Evolutionary conservation across 64 coral and sea anemone species (phyloP).

Genomic region (Cladopsammia gracilis): DNA sequence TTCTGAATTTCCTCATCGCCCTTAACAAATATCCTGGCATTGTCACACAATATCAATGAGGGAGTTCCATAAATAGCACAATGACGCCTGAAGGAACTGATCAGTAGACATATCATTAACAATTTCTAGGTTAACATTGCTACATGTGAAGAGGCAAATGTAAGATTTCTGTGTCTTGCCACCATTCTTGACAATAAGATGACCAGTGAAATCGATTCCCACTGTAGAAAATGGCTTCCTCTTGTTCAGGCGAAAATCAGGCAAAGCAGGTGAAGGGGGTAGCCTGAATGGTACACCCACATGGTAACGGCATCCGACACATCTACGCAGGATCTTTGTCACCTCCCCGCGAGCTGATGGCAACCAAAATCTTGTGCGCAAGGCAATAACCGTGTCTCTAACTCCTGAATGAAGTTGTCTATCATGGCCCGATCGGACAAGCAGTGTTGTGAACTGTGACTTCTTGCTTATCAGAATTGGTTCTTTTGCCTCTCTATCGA

Average conservation of each 20-base stretch:
- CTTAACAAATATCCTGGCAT: too few relatives aligned
- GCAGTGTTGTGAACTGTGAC: slow-evolving; percentile 36
- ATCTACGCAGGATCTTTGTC: slow-evolving; percentile 29
- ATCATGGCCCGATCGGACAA: slow-evolving; percentile 25
- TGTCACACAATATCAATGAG: too few relatives aligned
- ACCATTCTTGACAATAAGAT: too few relatives aligned
- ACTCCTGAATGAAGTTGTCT: slow-evolving; percentile 59
- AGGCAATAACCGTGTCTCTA: slow-evolving; percentile 39
- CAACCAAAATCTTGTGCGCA: slow-evolving; percentile 43
- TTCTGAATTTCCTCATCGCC: too few relatives aligned
- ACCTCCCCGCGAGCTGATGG: slow-evolving; percentile 28
- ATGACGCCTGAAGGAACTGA: too few relatives aligned
- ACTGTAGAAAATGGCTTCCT: slow-evolving; percentile 19
- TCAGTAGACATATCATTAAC: too few relatives aligned
- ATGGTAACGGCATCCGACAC: slow-evolving; percentile 20
- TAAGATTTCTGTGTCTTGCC: too few relatives aligned
- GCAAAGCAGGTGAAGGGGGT: too few relatives aligned
- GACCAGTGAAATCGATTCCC: too few relatives aligned
- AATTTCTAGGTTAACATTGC: too few relatives aligned
- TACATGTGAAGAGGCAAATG: too few relatives aligned
- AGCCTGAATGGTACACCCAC: slow-evolving; percentile 20
- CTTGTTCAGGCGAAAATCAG: slow-evolving; percentile 13
- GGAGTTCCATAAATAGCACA: too few relatives aligned
- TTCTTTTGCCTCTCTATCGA: slow-evolving; percentile 22
- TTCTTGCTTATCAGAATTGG: slow-evolving; percentile 36